These are phyloP conservation scores for Molorchus minor DNA, from an alignment of 2,888 invertebrate genomes.

Conservation along the genomic window DNA sequence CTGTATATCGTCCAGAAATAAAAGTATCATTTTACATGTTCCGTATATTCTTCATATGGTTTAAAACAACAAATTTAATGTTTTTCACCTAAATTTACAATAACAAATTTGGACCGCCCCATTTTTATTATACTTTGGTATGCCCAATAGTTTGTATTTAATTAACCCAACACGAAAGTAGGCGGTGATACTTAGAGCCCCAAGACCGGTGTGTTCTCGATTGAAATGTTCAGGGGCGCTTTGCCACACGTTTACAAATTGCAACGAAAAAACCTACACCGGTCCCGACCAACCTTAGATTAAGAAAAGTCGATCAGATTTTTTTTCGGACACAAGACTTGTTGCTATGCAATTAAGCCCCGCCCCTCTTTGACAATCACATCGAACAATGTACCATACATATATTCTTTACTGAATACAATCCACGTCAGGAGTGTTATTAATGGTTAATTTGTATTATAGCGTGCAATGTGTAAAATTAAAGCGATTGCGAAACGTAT, in stretches of 20 bases:
- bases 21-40: too few species aligned
- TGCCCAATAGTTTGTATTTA: conserved; percentile 8
- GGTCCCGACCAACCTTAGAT: conserved; percentile 18
- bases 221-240: conserved; percentile 17
- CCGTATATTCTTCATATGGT: too few species aligned
- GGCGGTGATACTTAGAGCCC: too few species aligned
- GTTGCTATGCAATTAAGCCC: conserved; percentile 24
- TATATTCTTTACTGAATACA: conserved; percentile 32
- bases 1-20: too few species aligned
- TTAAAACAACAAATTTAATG: too few species aligned
- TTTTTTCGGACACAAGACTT: conserved; percentile 2
- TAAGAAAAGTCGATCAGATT: conserved; percentile 21
- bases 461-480: conserved; percentile 40
- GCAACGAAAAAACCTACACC: conserved; percentile 12
- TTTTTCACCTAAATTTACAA: too few species aligned
- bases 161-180: conserved; percentile 5
- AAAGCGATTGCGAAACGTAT: conserved; percentile 37
- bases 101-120: not conserved
- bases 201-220: too few species aligned
- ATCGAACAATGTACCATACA: conserved; percentile 26
- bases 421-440: conserved; percentile 32
- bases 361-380: conserved; percentile 23
- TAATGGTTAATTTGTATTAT: conserved; percentile 43
- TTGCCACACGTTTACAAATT: conserved; percentile 8
- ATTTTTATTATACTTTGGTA: not conserved